Evolutionary conservation across 1,140 invertebrate genomes (phyloP).

Genomic region (Wasmannia auropunctata): DNA sequence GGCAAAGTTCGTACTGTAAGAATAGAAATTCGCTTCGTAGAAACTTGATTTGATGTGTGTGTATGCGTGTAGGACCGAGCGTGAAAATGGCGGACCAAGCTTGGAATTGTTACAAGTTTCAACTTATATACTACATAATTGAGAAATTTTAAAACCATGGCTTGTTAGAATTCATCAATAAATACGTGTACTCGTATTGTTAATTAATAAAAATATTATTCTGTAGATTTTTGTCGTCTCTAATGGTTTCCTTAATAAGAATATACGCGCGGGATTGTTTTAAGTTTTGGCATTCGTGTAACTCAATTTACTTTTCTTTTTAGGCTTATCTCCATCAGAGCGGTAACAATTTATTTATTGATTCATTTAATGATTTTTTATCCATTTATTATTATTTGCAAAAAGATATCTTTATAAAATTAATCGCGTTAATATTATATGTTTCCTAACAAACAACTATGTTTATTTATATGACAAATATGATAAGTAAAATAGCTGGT

Average conservation of each 20-base stretch:
- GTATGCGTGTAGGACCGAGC: background rate
- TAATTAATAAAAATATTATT: background rate
- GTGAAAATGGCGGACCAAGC: conserved; percentile 38
- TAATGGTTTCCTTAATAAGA: background rate
- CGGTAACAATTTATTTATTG: background rate
- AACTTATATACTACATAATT: too few relatives aligned
- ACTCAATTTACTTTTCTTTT: background rate
- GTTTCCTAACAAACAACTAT: background rate
- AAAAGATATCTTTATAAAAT: background rate
- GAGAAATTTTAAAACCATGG: background rate
- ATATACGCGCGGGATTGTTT: background rate
- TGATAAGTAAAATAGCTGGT: background rate
- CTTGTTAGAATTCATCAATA: background rate
- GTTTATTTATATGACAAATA: background rate
- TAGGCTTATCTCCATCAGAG: background rate
- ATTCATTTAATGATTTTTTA: too few relatives aligned
- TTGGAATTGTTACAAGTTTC: background rate
- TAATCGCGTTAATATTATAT: background rate
- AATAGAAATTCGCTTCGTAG: background rate
- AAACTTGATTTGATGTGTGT: background rate
- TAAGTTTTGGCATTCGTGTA: background rate
- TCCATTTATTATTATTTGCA: background rate
- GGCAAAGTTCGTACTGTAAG: background rate
- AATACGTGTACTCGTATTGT: background rate
- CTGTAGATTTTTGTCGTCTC: background rate